These are phyloP conservation scores for Hippocampus comes DNA, from an alignment of 2,113 vertebrate genomes.

Conservation along the genomic window DNA sequence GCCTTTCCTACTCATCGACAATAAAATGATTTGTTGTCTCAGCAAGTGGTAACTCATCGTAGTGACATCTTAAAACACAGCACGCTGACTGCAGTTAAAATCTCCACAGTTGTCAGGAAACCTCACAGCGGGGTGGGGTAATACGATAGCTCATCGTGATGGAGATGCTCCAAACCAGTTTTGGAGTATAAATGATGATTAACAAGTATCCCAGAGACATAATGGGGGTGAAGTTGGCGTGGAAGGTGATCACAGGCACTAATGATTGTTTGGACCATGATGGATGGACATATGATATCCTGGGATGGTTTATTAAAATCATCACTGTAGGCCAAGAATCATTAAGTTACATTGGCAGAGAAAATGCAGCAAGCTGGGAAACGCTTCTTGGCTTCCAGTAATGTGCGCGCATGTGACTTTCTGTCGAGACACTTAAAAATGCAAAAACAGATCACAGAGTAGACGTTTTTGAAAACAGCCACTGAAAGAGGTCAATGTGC, in stretches of 20 bases:
- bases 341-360: constrained; percentile 37
- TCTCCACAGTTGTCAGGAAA: constrained; percentile 27
- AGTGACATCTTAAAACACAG: constrained; percentile 21
- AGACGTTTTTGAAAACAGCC: background rate
- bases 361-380: constrained; percentile 28
- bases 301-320: background rate
- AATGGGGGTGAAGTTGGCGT: background rate
- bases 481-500: background rate
- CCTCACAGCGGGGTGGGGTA: constrained; percentile 9
- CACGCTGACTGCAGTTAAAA: constrained; percentile 17
- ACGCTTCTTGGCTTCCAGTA: constrained; percentile 43
- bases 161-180: constrained; percentile 25
- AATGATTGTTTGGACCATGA: constrained; percentile 28
- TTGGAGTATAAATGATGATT: constrained; percentile 20
- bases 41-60: background rate
- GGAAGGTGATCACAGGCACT: constrained; percentile 10
- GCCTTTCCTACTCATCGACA: background rate
- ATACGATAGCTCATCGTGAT: constrained; percentile 19
- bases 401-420: constrained; percentile 34
- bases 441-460: background rate
- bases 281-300: constrained; percentile 6
- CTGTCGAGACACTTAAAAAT: constrained; percentile 7
- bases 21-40: background rate
- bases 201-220: constrained; percentile 8
- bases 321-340: constrained; percentile 25